phyloP scores from a whole-genome alignment of 2,888 invertebrate genomes.

The Drosophila pullipes region DNA sequence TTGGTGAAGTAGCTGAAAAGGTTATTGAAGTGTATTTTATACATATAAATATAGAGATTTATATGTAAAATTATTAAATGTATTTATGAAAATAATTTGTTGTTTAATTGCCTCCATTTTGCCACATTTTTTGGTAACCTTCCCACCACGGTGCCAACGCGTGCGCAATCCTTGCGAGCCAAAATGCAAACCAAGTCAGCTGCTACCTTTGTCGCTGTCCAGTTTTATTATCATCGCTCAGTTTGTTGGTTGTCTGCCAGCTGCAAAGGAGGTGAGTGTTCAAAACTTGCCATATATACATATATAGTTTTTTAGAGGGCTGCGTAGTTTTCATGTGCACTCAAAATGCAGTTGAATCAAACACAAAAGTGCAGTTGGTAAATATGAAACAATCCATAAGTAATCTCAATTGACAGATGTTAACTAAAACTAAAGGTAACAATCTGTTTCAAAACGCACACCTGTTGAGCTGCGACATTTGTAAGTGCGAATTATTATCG shows the following conservation, averaged over 20 bases:
- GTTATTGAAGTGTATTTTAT: neutral
- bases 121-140: neutral
- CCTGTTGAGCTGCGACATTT: constrained; percentile 44
- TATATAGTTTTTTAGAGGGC: neutral
- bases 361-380: neutral
- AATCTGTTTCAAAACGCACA: constrained; percentile 1
- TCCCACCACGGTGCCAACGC: constrained; percentile 48
- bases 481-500: neutral
- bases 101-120: neutral
- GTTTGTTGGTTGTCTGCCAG: constrained; percentile 27
- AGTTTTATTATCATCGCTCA: constrained; percentile 33
- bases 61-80: neutral
- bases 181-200: constrained; percentile 30
- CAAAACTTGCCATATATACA: too few species aligned
- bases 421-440: neutral
- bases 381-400: neutral
- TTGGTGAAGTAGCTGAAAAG: too few species aligned
- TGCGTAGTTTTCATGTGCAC: constrained; percentile 42
- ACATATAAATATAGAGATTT: neutral
- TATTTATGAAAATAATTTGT: neutral
- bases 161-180: constrained; percentile 38
- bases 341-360: constrained; percentile 25
- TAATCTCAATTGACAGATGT: too few species aligned
- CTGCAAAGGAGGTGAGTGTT: constrained; percentile 37
- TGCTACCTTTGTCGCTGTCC: constrained; percentile 31